Base-by-base conservation (phyloP, 2,797 vertebrate genomes). In the Malacoctenus gilli region DNA sequence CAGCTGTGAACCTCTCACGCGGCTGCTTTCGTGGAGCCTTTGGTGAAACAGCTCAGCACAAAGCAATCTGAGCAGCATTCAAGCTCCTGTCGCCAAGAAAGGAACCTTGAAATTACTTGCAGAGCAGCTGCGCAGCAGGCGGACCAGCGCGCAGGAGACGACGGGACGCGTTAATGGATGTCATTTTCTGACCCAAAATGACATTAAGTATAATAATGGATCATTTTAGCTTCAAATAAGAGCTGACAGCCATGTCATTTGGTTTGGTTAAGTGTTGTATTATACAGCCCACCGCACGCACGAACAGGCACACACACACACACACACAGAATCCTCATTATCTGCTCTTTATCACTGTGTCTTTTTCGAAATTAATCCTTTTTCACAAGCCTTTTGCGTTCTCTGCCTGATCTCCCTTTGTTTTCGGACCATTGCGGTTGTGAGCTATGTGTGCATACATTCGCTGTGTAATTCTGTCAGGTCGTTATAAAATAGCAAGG, bases 91-190 rank as follows among this genome's bases (percentile, higher is more conserved):
- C 28, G 42, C 46, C 30, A 13, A 21, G n/a, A 49, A 19, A 22
- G 14, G 37, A 50, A 59, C 36, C 58, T 44, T 51, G 23, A 70
- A 47, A 70, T 70, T 10, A 53, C 5, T 28, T 28, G 25, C 9
- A 2, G 47, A 68, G 36, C 63, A 77, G 70, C 67, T 77, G 74
- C 73, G 56, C 12, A 65, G 44, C 53, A 53, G 40, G 40, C 40
- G 13, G 20, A 36, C 7, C 8, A 34, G 54, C 37, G 59, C 11
- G 21, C 31, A 49, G 19, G 14, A 28, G 50, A 32, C 58, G 35
- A 38, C 46, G 13, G 38, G 5, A 55, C 35, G 25, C 61, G 52
- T 63, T 54, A 20, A 59, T 59, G 46, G 49, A 55, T 16, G 59
- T 59, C 51, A 54, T 75, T 61, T 61, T 61, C 43, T 55, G 40